Evolutionary conservation across 2,797 vertebrate species (phyloP).

Genomic region (Siniperca scherzeri): DNA sequence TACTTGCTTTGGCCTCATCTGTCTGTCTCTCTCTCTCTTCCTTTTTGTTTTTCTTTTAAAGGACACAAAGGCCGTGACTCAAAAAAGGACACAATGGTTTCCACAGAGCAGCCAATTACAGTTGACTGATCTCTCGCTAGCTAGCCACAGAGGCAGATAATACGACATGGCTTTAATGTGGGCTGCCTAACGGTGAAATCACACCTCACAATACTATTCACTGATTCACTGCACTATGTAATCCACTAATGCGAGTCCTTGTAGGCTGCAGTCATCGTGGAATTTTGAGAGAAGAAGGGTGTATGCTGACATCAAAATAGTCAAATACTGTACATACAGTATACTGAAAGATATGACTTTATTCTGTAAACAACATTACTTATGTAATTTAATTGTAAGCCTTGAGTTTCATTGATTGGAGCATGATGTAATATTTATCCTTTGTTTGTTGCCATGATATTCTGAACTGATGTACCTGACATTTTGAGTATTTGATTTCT

Average conservation of each 20-base stretch:
- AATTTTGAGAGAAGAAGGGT: not conserved
- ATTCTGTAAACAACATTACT: not conserved
- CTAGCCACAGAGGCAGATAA: constrained; percentile 25
- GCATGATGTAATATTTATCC: not conserved
- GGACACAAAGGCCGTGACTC: constrained; percentile 31
- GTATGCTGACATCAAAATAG: not conserved
- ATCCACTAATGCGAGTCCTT: constrained; percentile 8
- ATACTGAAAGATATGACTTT: not conserved
- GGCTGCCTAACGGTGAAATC: constrained; percentile 32
- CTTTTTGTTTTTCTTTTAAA: constrained; percentile 21
- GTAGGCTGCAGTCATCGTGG: not conserved
- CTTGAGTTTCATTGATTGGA: not conserved
- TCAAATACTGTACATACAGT: not conserved
- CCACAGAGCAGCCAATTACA: constrained; percentile 47
- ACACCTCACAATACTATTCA: constrained; percentile 15
- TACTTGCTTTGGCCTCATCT: not conserved
- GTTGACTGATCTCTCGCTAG: constrained; percentile 30
- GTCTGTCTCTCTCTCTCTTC: not conserved
- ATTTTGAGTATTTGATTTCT: not conserved
- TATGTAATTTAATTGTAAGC: not conserved
- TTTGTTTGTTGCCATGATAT: not conserved
- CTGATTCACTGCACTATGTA: constrained; percentile 19
- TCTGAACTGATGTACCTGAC: not conserved
- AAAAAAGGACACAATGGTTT: constrained; percentile 35
- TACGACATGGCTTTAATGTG: constrained; percentile 30